These are phyloP conservation scores for Mesorhabditis spiculigera DNA, from an alignment of 2,888 invertebrate species.

Conservation along the genomic window DNA sequence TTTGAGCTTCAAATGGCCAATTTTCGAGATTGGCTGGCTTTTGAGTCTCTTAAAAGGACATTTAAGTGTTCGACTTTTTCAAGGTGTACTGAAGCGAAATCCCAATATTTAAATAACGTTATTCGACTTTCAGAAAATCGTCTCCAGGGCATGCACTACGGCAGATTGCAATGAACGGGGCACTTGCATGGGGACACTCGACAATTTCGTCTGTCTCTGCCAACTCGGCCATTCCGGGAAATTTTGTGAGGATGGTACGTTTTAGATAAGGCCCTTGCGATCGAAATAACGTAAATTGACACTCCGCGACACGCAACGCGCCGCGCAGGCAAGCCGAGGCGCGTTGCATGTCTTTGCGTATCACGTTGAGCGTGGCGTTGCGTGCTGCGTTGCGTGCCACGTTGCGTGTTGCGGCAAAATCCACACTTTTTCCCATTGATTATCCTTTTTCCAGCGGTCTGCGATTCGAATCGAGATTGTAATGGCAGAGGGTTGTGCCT, in stretches of 20 bases:
- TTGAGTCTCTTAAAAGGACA: no score
- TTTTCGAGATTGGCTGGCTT: no score
- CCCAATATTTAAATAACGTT: no score
- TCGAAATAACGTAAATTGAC: no score
- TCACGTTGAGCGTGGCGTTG: no score
- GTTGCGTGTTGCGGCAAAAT: background rate
- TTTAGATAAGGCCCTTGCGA: no score
- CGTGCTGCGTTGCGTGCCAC: background rate
- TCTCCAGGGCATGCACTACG: conserved; percentile 22
- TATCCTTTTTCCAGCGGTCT: conserved; percentile 30
- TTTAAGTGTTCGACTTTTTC: no score
- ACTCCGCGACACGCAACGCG: no score
- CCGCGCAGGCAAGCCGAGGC: no score
- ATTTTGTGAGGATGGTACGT: conserved; percentile 50
- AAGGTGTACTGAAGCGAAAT: no score
- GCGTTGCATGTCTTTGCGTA: no score
- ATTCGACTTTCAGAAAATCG: background rate
- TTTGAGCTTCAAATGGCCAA: background rate
- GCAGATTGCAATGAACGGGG: conserved; percentile 48
- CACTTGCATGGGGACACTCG: conserved; percentile 44
- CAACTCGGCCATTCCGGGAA: conserved; percentile 45
- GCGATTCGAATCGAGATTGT: conserved; percentile 50
- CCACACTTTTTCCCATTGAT: conserved; percentile 7
- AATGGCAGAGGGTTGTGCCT: conserved; percentile 51
- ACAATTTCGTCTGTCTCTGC: conserved; percentile 46